Conservation (phyloP, 92 coral and sea anemone genomes). For the Hydrozoanthus gracilis region DNA sequence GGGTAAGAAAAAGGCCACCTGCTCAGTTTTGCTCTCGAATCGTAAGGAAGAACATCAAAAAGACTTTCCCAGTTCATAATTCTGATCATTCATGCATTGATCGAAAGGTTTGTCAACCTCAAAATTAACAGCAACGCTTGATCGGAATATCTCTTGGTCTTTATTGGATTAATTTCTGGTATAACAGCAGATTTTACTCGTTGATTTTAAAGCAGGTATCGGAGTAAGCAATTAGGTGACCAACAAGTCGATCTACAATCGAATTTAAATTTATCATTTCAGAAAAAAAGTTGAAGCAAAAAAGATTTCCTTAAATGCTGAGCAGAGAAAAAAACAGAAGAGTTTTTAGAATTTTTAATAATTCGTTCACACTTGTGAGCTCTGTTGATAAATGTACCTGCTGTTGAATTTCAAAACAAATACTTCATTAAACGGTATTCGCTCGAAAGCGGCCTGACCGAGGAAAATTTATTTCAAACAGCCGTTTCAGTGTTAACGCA, state of each 20-base stretch:
- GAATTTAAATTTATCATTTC: neutral
- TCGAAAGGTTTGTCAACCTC: neutral
- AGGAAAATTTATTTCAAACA: too few species aligned
- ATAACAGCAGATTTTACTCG: neutral
- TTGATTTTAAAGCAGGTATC: neutral
- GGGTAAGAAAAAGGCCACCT: neutral
- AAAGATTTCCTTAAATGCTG: too few species aligned
- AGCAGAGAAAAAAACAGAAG: too few species aligned
- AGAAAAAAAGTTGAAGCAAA: neutral
- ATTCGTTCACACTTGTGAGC: too few species aligned
- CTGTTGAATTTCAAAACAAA: neutral
- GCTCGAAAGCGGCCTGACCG: too few species aligned
- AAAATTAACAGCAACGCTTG: too few species aligned
- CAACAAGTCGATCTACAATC: neutral
- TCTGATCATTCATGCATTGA: too few species aligned
- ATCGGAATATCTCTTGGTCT: neutral
- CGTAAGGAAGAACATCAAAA: too few species aligned
- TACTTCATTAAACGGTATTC: neutral
- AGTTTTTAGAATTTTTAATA: too few species aligned
- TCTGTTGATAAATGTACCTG: constrained; percentile 28
- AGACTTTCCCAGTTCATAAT: too few species aligned
- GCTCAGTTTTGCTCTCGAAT: neutral
- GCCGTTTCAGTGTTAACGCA: neutral
- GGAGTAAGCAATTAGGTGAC: neutral
- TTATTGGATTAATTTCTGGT: neutral